Evolutionary conservation across 2,888 invertebrate species (phyloP), one percentile per base, ranked within the genome.

Genomic region (Hemistola chrysoprasaria): DNA sequence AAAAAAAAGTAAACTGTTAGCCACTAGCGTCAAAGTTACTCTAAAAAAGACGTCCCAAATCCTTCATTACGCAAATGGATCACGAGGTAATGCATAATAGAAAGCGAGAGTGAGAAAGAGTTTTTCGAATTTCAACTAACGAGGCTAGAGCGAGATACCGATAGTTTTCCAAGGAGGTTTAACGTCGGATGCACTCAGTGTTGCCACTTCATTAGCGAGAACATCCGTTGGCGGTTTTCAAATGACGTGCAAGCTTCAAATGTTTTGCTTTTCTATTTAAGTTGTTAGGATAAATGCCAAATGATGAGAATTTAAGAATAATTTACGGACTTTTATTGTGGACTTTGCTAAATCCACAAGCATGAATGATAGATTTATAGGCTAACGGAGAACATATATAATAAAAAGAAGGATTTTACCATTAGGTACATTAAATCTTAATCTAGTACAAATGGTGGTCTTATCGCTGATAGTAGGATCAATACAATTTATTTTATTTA

Each of bases 41-140:
- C 40, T 41, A 47, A 44, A 43, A 47, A 46, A 48, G 40, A 44
- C 40, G 33, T 48, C 34, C 40, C 33, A 31, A 53, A 53, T 50
- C 46, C 46, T 78, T 78, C 77, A 77, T 76, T 79, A 78, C 60
- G 63, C 62, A 64, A 65, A 70, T 65, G 71, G 68, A 76, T 73
- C 65, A 68, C 60, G 51, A 60, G 58, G 56, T 57, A 50, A 44
- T 34, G 34, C 34, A 43, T 43, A 38, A 34, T 42, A 26, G 29
- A 30, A n/a, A 25, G 34, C 20, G 20, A 8, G 33, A 37, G 22
- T 16, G 34, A 16, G 4, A 16, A 3, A 56, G 53, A 55, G 62
- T 64, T 16, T n/a, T n/a, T n/a, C n/a, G n/a, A 16, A 16, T 71
- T 73, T 65, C 64, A 58, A 49, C 16, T 16, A 46, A 22, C 27